Percentiles rank a stretch among this genome's conserved stretches.
phyloP scores from a whole-genome alignment of 1,140 invertebrate genomes.

The Littorina saxatilis region DNA sequence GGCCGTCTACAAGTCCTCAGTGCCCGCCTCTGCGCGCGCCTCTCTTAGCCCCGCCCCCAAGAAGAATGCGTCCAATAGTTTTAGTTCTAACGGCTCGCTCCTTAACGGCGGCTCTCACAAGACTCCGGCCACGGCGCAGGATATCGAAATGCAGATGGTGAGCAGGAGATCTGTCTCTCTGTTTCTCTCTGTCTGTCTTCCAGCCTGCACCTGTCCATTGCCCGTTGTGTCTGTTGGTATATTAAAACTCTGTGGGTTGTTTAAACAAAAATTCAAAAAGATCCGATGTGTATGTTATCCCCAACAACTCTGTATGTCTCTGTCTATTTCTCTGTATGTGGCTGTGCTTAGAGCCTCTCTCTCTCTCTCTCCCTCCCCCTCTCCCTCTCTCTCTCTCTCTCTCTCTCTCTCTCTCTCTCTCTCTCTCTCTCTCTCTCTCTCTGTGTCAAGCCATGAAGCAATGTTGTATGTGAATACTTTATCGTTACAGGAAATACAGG shows the following conservation, averaged over 20 bases:
- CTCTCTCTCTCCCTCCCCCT: neutral
- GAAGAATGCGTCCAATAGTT: neutral
- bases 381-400: neutral
- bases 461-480: too few relatives aligned
- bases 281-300: too few relatives aligned
- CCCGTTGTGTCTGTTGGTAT: too few relatives aligned
- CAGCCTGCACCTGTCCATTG: too few relatives aligned
- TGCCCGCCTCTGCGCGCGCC: conserved; percentile 17
- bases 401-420: neutral
- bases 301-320: too few relatives aligned
- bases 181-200: neutral
- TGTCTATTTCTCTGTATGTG: neutral
- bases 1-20: conserved; percentile 23
- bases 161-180: neutral
- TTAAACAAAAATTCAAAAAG: too few relatives aligned
- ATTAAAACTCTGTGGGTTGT: too few relatives aligned
- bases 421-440: neutral
- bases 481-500: neutral
- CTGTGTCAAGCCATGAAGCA: too few relatives aligned
- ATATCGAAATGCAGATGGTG: conserved; percentile 24
- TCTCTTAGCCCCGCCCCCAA: neutral
- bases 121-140: neutral
- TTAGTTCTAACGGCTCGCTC: conserved; percentile 2
- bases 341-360: neutral
- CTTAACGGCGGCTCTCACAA: neutral